Evolutionary conservation across 2,113 vertebrate species (phyloP).

Genomic region (Scomber japonicus): DNA sequence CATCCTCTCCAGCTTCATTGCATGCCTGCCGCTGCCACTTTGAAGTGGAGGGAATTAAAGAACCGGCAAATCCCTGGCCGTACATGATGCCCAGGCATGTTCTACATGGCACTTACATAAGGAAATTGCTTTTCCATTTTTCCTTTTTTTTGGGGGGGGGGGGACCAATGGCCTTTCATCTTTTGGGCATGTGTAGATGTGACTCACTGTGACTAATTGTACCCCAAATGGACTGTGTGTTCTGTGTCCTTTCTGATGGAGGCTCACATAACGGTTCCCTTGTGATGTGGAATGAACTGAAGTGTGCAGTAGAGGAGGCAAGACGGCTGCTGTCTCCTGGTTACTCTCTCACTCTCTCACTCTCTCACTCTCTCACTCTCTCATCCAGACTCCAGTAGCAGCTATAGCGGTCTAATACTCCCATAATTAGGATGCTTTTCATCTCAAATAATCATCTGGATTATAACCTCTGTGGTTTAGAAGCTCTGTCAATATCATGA

Average conservation of each 20-base stretch:
- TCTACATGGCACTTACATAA: slow-evolving; percentile 61
- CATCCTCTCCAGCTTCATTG: slow-evolving; percentile 31
- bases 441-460: slow-evolving; percentile 38
- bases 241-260: slow-evolving; percentile 26
- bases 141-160: neutral
- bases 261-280: neutral
- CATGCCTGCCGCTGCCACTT: slow-evolving; percentile 46
- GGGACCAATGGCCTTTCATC: slow-evolving; percentile 35
- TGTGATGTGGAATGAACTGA: slow-evolving; percentile 17
- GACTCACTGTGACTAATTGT: slow-evolving; percentile 37
- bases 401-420: slow-evolving; percentile 8
- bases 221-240: slow-evolving; percentile 14
- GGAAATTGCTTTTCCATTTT: slow-evolving; percentile 37
- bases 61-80: slow-evolving; percentile 43
- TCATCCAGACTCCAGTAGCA: slow-evolving; percentile 19
- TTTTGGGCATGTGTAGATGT: slow-evolving; percentile 17
- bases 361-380: neutral
- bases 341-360: no score
- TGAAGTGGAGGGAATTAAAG: slow-evolving; percentile 62
- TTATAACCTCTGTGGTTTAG: slow-evolving; percentile 19
- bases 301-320: neutral
- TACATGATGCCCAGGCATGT: slow-evolving; percentile 37
- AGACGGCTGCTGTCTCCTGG: neutral
- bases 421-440: slow-evolving; percentile 46
- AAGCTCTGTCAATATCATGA: slow-evolving; percentile 10